These are phyloP conservation scores for Dusona sp. DNA, from an alignment of 2,888 invertebrate species.

Conservation along the genomic window DNA sequence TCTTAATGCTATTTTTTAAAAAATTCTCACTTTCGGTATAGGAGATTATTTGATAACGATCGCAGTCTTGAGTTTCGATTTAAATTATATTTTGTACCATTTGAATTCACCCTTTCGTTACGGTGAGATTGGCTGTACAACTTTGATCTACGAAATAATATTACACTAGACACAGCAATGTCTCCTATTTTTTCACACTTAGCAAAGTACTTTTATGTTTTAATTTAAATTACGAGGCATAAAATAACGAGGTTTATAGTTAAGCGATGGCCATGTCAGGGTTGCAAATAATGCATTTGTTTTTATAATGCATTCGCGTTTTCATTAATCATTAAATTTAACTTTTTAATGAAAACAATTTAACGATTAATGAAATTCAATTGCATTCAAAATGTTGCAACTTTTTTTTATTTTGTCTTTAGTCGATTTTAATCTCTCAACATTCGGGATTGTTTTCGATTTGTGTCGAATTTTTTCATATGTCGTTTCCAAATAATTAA, in stretches of 20 bases:
- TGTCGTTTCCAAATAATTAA: too few relatives aligned
- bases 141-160: not conserved
- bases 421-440: not conserved
- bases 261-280: not conserved
- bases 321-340: too few relatives aligned
- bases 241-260: not conserved
- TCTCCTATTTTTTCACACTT: not conserved
- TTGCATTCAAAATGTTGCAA: too few relatives aligned
- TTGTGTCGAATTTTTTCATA: not conserved
- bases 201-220: not conserved
- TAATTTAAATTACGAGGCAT: not conserved
- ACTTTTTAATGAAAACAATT: too few relatives aligned
- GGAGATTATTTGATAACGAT: conserved; percentile 17
- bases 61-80: conserved; percentile 50
- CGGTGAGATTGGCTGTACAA: too few relatives aligned
- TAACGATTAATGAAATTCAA: too few relatives aligned
- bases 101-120: conserved; percentile 14
- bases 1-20: not conserved
- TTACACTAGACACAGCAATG: not conserved
- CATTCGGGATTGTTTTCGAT: not conserved
- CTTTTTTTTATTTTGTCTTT: not conserved
- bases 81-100: conserved; percentile 42
- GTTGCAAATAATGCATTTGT: too few relatives aligned
- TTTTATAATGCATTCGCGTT: too few relatives aligned
- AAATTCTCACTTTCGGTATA: not conserved